Evolutionary conservation across 2,888 invertebrate genomes (phyloP).

Genomic region (Meloe dianella): DNA sequence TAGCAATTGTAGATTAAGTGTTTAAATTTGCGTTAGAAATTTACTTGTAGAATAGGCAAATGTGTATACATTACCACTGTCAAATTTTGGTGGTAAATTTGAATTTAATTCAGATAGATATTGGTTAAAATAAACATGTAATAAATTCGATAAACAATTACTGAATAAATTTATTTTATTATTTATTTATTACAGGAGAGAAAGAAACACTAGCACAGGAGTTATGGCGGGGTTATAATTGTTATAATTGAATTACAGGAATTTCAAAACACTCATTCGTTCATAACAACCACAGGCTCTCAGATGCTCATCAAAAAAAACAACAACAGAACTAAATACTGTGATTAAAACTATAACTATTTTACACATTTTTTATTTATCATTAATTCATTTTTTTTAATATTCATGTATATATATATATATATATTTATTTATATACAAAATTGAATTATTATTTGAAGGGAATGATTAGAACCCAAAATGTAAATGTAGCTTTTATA

Average conservation of each 20-base stretch:
- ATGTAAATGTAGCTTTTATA: conserved; percentile 57
- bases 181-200: conserved; percentile 28
- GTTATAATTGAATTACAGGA: neutral
- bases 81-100: neutral
- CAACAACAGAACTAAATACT: neutral
- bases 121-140: neutral
- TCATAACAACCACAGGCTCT: neutral
- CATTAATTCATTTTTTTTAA: neutral
- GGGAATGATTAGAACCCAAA: conserved; percentile 42
- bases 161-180: conserved; percentile 19
- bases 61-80: neutral
- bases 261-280: neutral
- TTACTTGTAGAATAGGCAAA: neutral
- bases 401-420: neutral
- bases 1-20: neutral
- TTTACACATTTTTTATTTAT: conserved; percentile 8
- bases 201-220: conserved; percentile 12
- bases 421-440: conserved; percentile 34
- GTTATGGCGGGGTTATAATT: conserved; percentile 11
- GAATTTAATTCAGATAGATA: neutral
- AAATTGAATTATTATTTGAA: conserved; percentile 36
- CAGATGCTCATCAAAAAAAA: neutral
- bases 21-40: neutral
- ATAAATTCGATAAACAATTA: conserved; percentile 20
- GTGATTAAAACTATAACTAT: conserved; percentile 9